Conservation (phyloP, 1,140 invertebrate genomes). For the Bathynomus jamesi region DNA sequence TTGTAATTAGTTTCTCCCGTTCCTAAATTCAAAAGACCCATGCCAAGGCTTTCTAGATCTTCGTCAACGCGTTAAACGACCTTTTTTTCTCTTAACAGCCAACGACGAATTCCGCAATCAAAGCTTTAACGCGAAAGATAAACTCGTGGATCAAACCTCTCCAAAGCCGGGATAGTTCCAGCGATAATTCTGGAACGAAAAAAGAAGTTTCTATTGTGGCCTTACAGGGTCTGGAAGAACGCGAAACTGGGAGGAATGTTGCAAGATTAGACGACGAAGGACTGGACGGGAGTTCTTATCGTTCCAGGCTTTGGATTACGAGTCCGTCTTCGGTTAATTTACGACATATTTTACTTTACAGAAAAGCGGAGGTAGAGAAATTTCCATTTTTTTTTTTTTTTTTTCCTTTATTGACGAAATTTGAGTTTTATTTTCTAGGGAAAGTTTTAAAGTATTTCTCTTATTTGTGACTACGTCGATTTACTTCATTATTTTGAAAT, state of each 20-base stretch:
- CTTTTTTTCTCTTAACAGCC: too few relatives aligned
- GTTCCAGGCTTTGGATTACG: constrained; percentile 8
- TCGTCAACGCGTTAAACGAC: too few relatives aligned
- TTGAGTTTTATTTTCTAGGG: too few relatives aligned
- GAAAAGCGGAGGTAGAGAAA: not conserved
- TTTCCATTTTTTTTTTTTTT: not conserved
- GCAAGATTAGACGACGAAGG: not conserved
- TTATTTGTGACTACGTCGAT: too few relatives aligned
- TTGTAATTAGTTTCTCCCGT: too few relatives aligned
- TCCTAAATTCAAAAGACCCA: too few relatives aligned
- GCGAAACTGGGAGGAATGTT: not conserved
- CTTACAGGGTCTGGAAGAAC: not conserved
- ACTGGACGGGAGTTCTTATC: not conserved
- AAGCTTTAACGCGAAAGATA: not conserved
- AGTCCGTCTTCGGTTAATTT: not conserved
- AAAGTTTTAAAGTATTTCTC: too few relatives aligned
- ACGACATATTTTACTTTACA: constrained; percentile 9
- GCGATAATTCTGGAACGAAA: not conserved
- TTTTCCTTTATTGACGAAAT: too few relatives aligned
- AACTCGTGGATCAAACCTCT: not conserved
- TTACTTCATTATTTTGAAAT: too few relatives aligned
- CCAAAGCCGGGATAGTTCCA: not conserved
- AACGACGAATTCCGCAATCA: not conserved
- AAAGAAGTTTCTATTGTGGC: not conserved
- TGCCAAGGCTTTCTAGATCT: too few relatives aligned